Evolutionary conservation across 2,113 vertebrate genomes (phyloP).

Genomic region (Mus pahari): DNA sequence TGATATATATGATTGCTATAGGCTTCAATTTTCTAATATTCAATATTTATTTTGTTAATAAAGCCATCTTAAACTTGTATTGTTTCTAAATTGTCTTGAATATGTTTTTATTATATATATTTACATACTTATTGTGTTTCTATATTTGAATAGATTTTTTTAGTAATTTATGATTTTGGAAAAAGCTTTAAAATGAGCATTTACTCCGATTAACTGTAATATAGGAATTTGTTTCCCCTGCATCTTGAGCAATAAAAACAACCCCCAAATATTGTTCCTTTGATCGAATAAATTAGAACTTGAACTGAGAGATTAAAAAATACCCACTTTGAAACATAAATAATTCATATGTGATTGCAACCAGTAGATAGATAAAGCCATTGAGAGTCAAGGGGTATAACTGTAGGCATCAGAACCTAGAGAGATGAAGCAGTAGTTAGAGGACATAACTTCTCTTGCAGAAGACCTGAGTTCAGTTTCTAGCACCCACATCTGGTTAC

Average conservation of each 20-base stretch:
- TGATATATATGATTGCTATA: neutral
- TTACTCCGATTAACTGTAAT: neutral
- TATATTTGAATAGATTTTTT: neutral
- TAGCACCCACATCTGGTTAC: neutral
- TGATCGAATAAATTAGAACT: neutral
- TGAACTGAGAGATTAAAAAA: neutral
- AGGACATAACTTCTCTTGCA: neutral
- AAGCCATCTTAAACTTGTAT: neutral
- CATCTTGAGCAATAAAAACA: neutral
- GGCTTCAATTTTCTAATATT: neutral
- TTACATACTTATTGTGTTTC: neutral
- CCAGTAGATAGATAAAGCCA: neutral
- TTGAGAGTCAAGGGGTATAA: neutral
- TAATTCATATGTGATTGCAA: neutral
- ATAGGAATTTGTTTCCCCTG: neutral
- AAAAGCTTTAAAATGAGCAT: neutral
- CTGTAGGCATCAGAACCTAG: neutral
- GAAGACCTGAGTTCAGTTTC: neutral
- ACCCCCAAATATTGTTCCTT: neutral
- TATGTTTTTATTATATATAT: neutral
- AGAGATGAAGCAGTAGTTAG: too few relatives aligned
- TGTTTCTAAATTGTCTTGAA: neutral
- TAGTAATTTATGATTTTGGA: neutral
- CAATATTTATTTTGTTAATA: neutral
- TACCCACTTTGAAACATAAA: neutral